phyloP scores from a whole-genome alignment of 2,888 invertebrate genomes.

The Enchytraeus crypticus region DNA sequence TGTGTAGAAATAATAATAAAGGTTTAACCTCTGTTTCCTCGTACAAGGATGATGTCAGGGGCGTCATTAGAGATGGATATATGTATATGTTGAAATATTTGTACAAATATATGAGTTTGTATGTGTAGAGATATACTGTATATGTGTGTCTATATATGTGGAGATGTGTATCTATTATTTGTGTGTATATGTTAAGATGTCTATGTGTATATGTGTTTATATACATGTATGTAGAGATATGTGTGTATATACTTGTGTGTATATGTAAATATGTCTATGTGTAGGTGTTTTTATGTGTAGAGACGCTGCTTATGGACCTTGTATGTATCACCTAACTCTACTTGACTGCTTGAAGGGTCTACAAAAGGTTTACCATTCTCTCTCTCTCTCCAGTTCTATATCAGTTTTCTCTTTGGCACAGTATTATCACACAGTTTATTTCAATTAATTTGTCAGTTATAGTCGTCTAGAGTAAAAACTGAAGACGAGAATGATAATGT shows the following conservation, averaged over 20 bases:
- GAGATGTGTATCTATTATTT: not conserved
- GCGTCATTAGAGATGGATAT: too few species aligned
- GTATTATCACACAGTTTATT: too few species aligned
- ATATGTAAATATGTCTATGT: too few species aligned
- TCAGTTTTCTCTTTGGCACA: not conserved
- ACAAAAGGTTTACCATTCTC: conserved; percentile 57
- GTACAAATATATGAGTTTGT: not conserved
- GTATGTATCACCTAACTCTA: conserved; percentile 77
- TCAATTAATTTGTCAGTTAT: too few species aligned
- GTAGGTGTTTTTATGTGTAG: conserved; percentile 46
- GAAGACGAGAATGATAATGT: too few species aligned
- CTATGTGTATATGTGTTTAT: not conserved
- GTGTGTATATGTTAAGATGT: not conserved
- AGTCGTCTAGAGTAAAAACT: too few species aligned
- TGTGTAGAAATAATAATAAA: too few species aligned
- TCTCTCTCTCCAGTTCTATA: conserved; percentile 19
- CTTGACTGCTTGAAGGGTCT: conserved; percentile 78
- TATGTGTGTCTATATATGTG: not conserved
- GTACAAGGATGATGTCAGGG: too few species aligned
- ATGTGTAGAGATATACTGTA: too few species aligned
- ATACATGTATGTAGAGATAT: not conserved
- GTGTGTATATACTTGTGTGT: not conserved
- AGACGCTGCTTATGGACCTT: conserved; percentile 85
- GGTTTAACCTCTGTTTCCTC: too few species aligned
- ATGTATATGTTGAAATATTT: not conserved